Percentiles rank a stretch among this genome's conserved stretches.
These are phyloP conservation scores for Hippasteria phrygiana DNA, from an alignment of 53 echinoderm and acorn worm genomes.

Conservation along the genomic window DNA sequence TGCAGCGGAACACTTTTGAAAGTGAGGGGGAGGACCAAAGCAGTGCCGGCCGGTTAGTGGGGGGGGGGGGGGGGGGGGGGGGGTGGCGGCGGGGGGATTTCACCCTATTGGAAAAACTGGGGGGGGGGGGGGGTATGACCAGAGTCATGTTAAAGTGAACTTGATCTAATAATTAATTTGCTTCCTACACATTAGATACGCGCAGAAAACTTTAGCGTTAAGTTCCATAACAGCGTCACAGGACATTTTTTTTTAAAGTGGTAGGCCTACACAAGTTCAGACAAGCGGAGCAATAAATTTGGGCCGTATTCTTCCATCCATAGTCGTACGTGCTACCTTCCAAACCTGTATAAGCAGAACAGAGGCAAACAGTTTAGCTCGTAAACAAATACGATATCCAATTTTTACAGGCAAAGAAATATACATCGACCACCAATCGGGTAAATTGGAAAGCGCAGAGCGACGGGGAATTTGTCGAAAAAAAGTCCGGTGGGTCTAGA, in stretches of 20 bases:
- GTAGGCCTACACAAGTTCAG: not conserved
- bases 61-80: too few relatives aligned
- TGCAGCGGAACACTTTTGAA: too few relatives aligned
- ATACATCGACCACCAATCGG: not conserved
- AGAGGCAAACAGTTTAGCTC: not conserved
- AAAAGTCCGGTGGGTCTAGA: not conserved
- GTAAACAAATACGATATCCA: not conserved
- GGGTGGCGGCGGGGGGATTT: too few relatives aligned
- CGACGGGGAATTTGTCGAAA: not conserved
- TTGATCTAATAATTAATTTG: not conserved
- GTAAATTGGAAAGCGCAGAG: not conserved
- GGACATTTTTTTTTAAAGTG: not conserved
- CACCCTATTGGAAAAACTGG: too few relatives aligned
- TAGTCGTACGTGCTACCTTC: not conserved
- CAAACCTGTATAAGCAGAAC: not conserved
- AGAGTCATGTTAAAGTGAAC: too few relatives aligned
- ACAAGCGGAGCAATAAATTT: not conserved
- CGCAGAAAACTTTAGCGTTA: too few relatives aligned
- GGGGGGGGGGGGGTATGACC: too few relatives aligned
- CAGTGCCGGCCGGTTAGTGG: too few relatives aligned
- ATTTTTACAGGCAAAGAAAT: constrained; percentile 15
- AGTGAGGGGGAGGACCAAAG: too few relatives aligned
- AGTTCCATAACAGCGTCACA: not conserved
- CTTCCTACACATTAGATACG: too few relatives aligned
- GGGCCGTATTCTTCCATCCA: not conserved